Evolutionary conservation across 2,888 invertebrate species (phyloP), one percentile per base, ranked within the genome.

Genomic region (Criorhina ranunculi): DNA sequence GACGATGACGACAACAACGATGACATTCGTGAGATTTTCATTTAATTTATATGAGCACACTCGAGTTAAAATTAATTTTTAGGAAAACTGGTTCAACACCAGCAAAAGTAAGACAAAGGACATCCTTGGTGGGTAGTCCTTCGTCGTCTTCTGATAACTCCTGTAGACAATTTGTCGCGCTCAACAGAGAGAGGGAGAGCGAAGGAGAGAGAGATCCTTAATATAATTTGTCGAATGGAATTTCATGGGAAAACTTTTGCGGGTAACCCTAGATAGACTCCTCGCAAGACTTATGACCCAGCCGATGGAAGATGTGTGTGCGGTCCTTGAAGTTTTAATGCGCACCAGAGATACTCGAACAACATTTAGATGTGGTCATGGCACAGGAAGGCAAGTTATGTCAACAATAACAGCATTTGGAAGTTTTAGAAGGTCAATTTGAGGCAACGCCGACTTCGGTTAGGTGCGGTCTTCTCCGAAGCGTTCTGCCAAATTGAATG

Each of bases 231-330:
- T 53, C 37, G 62, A 85, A 85, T 80, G 75, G 46, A 70, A 85
- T 85, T 85, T 85, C 75, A 85, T 85, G 85, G 59, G 85, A 80
- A 85, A 85, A 85, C 80, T 85, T 85, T 85, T 85, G 85, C 85
- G 85, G 85, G 70, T 67, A 85, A 80, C 79, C 79, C 24, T 40
- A 51, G 19, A 72, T 12, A 37, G 40, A 55, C 53, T 46, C 59
- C 66, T 59, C 42, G 24, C 0, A 55, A 44, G 64, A 83, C 62
- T 83, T 79, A 75, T 62, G 79, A 57, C 75, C 53, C 42, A 53
- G 64, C 31, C 75, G 35, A 70, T 80, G 40, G 69, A 80, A 59
- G 64, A 78, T 66, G 57, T 51, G 49, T 42, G 44, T 24, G 67
- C 33, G 51, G 51, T 85, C 57, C 75, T 78, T 73, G 67, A 73